These are phyloP conservation scores for Euzetes globulus DNA, from an alignment of 2,888 invertebrate genomes.

Conservation along the genomic window DNA sequence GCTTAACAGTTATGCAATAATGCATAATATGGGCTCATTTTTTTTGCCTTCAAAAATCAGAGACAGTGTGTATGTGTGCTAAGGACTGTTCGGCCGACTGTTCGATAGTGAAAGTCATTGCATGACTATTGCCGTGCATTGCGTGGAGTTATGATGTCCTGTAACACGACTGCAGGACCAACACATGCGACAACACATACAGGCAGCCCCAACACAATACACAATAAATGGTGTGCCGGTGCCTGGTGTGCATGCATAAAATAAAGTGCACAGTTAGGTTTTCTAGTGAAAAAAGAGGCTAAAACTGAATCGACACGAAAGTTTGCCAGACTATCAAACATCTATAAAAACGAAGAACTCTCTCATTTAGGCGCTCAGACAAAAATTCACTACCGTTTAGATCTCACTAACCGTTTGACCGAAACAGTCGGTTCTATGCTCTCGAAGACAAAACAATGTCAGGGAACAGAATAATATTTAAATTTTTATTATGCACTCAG, in stretches of 20 bases:
- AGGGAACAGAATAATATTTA: no score
- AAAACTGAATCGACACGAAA: constrained; percentile 21
- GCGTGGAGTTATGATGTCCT: constrained; percentile 23
- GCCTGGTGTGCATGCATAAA: constrained; percentile 21
- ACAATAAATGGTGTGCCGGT: not conserved
- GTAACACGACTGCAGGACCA: constrained; percentile 20
- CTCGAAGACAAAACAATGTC: no score
- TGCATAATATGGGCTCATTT: not conserved
- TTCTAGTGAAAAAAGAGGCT: not conserved
- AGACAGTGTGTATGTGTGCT: constrained; percentile 4
- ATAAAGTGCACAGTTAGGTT: constrained; percentile 14
- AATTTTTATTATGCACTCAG: no score
- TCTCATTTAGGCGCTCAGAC: not conserved
- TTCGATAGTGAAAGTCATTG: constrained; percentile 12
- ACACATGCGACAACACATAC: constrained; percentile 17
- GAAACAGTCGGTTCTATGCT: no score
- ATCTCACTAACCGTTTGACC: not conserved
- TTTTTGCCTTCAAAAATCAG: not conserved
- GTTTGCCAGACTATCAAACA: constrained; percentile 11
- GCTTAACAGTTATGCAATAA: constrained; percentile 10
- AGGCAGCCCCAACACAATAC: not conserved
- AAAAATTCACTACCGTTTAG: not conserved
- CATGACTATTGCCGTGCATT: constrained; percentile 14
- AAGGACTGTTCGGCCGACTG: not conserved
- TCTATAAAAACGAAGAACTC: constrained; percentile 19